A percentile compares a stretch with the other conserved stretches of the same genome.
phyloP scores from a whole-genome alignment of 2,113 vertebrate species.

The Argyrosomus japonicus region DNA sequence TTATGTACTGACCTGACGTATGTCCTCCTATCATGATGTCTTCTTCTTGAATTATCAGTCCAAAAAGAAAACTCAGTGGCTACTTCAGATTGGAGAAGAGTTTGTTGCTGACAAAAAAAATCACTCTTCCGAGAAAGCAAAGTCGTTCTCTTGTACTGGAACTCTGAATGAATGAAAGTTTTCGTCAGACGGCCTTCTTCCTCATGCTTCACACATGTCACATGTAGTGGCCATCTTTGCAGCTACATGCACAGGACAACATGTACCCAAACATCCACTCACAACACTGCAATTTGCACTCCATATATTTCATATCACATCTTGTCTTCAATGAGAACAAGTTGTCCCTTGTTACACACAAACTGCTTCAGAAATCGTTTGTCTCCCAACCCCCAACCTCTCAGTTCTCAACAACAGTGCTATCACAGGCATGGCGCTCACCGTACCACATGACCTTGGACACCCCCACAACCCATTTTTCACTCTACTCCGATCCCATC shows the following conservation, averaged over 20 bases:
- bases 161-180: neutral
- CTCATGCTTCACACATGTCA: neutral
- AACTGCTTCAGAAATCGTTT: neutral
- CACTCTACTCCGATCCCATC: neutral
- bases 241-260: neutral
- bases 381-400: neutral
- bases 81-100: neutral
- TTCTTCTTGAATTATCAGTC: neutral
- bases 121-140: neutral
- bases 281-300: conserved; percentile 2
- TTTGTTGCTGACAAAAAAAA: neutral
- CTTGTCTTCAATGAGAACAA: neutral
- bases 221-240: neutral
- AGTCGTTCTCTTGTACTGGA: neutral
- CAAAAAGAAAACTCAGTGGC: neutral
- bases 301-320: neutral
- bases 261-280: conserved; percentile 15
- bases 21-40: neutral
- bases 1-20: neutral
- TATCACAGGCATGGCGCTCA: neutral
- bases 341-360: neutral
- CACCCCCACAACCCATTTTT: neutral
- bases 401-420: neutral
- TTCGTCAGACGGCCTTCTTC: neutral
- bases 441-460: neutral